Percentiles rank a stretch among this genome's conserved stretches.
These are phyloP conservation scores for Heliopora coerulea DNA, from an alignment of 92 coral and sea anemone species.

Conservation along the genomic window DNA sequence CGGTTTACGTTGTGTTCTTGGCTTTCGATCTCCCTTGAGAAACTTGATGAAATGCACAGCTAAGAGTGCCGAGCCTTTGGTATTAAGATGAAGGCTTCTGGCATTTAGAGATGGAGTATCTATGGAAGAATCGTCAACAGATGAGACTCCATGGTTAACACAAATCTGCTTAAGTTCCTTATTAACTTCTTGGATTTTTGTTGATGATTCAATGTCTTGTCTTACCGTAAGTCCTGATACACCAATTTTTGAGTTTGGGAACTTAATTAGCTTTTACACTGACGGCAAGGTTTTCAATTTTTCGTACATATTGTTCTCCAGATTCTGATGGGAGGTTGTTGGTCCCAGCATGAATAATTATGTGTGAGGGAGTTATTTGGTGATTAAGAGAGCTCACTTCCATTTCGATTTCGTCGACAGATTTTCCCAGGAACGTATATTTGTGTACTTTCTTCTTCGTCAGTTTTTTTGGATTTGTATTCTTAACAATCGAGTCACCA, in stretches of 20 bases:
- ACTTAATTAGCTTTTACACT: conserved; percentile 31
- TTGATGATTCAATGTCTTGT: conserved; percentile 34
- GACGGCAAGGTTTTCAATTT: conserved; percentile 21
- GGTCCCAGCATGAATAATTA: conserved; percentile 51
- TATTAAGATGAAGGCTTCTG: conserved; percentile 46
- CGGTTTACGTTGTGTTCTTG: not conserved
- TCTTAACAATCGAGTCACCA: too few relatives aligned
- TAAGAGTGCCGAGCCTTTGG: too few relatives aligned
- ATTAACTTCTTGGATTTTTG: conserved; percentile 29
- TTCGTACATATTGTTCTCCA: conserved; percentile 34
- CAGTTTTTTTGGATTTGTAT: too few relatives aligned
- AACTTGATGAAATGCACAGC: too few relatives aligned
- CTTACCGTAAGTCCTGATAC: conserved; percentile 47
- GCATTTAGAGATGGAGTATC: conserved; percentile 47
- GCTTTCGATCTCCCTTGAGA: conserved; percentile 23
- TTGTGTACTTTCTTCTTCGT: too few relatives aligned
- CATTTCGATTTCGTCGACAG: not conserved
- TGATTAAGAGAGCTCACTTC: not conserved
- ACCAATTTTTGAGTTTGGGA: conserved; percentile 48
- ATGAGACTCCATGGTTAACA: conserved; percentile 1
- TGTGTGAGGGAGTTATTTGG: not conserved
- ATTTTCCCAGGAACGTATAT: not conserved
- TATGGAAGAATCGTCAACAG: conserved; percentile 38
- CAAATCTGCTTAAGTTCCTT: conserved; percentile 11
- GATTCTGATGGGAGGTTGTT: conserved; percentile 47